Evolutionary conservation across 1,140 invertebrate species (phyloP), one percentile per base, ranked within the genome.

Genomic region (Ostrea denselamellosa): DNA sequence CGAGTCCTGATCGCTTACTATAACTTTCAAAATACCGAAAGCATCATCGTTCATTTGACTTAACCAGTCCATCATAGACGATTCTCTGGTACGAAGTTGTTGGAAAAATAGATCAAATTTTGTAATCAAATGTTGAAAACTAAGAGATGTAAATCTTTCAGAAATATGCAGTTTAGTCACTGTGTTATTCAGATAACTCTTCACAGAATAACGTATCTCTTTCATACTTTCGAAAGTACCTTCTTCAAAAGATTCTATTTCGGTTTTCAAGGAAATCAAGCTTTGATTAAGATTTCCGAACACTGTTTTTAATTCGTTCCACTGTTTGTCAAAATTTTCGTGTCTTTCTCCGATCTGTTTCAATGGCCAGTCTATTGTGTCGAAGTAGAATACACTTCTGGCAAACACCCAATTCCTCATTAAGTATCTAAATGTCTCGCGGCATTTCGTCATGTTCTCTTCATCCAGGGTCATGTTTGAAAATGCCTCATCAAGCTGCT

Each of bases 1-100:
- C 58, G 90, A 89, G 62, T 93, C 88, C 17, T 89, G 83, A 68
- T 93, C 92, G 0, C 86, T 58, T 9, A 91, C 53, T 19, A 91
- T 83, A 2, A 22, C 54, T 68, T 85, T 62, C 89, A 90, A 91
- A 28, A 92, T 91, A 14, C 68, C 65, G 22, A 62, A 68, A 2
- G 89, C 87, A 3, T 88, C 81, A 1, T 65, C 22, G 4, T 62
- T n/a, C 22, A 93, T 82, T 8, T 89, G 82, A 19, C 53, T 85
- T 88, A 91, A 87, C 65, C 86, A 87, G 54, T 91, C 90, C 44
- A 56, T 88, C 2, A 93, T 44, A 9, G 85, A 82, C 44, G 87
- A 85, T 8, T 91, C 91, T 22, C 89, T 85, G 12, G 91, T 85
- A 34, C 91, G 71, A 19, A 92, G 28, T 68, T 91, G 89, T 34